These are phyloP conservation scores for Oreochromis tanganicae DNA, from an alignment of 2,113 vertebrate genomes.

Conservation along the genomic window DNA sequence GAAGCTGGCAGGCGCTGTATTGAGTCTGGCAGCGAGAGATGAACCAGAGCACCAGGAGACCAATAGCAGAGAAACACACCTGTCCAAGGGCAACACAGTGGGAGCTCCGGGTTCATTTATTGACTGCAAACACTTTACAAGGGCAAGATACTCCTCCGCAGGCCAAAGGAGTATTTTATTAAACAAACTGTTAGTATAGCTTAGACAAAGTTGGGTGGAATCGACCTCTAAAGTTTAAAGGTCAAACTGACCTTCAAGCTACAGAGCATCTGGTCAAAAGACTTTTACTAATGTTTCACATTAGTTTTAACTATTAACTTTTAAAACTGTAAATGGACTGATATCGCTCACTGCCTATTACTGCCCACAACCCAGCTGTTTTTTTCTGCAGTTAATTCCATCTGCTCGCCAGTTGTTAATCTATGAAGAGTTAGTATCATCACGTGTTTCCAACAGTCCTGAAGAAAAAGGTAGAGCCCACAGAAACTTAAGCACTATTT, in stretches of 20 bases:
- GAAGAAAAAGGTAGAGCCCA: neutral
- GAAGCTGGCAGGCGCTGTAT: constrained; percentile 33
- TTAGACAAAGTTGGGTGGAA: neutral
- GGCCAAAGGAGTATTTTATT: neutral
- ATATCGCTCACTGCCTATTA: neutral
- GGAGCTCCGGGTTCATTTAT: neutral
- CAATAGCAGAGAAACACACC: constrained; percentile 23
- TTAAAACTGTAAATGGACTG: neutral
- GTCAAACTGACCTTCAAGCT: neutral
- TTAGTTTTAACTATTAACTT: neutral
- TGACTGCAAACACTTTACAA: neutral
- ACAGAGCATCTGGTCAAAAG: neutral
- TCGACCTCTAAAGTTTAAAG: neutral
- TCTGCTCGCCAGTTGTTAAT: neutral
- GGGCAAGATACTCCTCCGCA: neutral
- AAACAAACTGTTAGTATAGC: neutral
- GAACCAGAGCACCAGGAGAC: constrained; percentile 24
- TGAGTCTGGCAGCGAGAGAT: constrained; percentile 45
- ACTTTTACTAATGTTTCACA: neutral
- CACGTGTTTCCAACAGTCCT: neutral
- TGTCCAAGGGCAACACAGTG: constrained; percentile 16
- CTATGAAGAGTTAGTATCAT: neutral
- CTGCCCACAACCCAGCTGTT: neutral
- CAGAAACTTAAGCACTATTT: neutral
- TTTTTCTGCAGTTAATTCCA: neutral